A percentile compares a stretch with the other conserved stretches of the same genome.
Evolutionary conservation across 2,113 vertebrate species (phyloP).

Genomic region (Callipepla californica): DNA sequence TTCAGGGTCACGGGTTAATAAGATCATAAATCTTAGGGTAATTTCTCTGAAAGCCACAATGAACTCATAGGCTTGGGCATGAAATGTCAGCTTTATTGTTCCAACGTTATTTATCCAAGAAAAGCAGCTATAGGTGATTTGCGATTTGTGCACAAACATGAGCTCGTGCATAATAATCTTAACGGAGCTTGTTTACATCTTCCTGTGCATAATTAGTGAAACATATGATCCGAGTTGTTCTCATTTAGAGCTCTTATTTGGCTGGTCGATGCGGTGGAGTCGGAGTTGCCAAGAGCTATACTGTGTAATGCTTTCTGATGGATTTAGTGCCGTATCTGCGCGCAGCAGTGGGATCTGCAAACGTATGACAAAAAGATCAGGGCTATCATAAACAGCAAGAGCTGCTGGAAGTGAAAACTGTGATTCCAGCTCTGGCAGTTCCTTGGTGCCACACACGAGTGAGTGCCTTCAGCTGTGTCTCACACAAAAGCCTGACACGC

Average conservation of each 20-base stretch:
- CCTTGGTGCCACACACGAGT: background rate
- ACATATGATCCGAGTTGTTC: slow-evolving; percentile 28
- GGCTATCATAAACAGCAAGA: background rate
- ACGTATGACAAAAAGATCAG: slow-evolving; percentile 39
- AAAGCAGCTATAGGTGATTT: slow-evolving; percentile 21
- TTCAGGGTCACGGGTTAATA: slow-evolving; percentile 31
- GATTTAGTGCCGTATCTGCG: slow-evolving; percentile 20
- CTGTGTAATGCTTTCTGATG: slow-evolving; percentile 3
- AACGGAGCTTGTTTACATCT: slow-evolving; percentile 32
- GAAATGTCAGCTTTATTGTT: slow-evolving; percentile 26
- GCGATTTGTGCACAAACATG: slow-evolving; percentile 31
- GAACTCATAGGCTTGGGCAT: slow-evolving; percentile 13
- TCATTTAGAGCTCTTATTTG: slow-evolving; percentile 44
- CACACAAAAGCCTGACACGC: background rate
- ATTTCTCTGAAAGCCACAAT: slow-evolving; percentile 27
- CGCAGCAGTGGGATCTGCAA: background rate
- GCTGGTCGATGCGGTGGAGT: background rate
- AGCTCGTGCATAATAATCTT: slow-evolving; percentile 46
- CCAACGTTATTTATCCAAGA: slow-evolving; percentile 20
- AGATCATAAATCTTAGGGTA: background rate
- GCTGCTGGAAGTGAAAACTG: background rate
- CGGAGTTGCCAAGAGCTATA: slow-evolving; percentile 29
- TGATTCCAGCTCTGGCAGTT: background rate
- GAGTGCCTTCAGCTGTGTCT: background rate
- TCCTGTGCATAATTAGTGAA: slow-evolving; percentile 45